Base-by-base conservation (phyloP, 2,888 invertebrate species). In the Euplagia quadripunctaria region DNA sequence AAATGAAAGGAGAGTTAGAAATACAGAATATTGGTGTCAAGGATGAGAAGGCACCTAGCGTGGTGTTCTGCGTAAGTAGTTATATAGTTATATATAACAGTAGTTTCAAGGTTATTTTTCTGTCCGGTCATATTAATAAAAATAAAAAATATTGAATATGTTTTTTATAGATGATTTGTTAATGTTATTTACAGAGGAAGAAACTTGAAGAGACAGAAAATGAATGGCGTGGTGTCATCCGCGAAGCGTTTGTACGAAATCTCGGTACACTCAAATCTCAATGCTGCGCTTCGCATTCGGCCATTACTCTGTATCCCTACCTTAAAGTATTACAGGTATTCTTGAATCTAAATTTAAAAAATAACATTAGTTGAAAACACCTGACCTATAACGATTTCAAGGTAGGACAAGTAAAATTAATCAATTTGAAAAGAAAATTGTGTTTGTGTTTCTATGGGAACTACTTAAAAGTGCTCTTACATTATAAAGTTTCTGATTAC, bases 261-360 rank as follows among this genome's bases (percentile, higher is more conserved):
- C 89, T 98, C 64, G 94, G 96, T 74, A 96, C 97, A 0, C 91
- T 98, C 70, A 96, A 96, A 73, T 96, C 97, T 1, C 97, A 97
- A 87, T 95, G 96, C 74, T 92, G 94, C 64, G 96, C 96, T 4
- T 95, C 96, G 0, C 96, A 96, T 74, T 93, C 93, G 31, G 96
- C 96, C 68, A 96, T 97, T 84, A 96, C 96, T 31, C 92, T 97
- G n/a, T 97, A 97, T 86, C 98, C 98, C 0, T 98, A 97, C 89
- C 94, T 98, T 11, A 96, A 96, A 82, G 96, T 97, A 1, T 90
- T 98, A 73, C 94, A 96, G 80, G 92, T 85, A 77, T 8, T 61
- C 31, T 61, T 12, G 2, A 61, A 31, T 61, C 1, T 58, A n/a
- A 20, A 14, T n/a, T n/a, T 7, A 31, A 31, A 58, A 20, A 46